Conservation (phyloP, 2,888 invertebrate genomes). For the Eupithecia inturbata region DNA sequence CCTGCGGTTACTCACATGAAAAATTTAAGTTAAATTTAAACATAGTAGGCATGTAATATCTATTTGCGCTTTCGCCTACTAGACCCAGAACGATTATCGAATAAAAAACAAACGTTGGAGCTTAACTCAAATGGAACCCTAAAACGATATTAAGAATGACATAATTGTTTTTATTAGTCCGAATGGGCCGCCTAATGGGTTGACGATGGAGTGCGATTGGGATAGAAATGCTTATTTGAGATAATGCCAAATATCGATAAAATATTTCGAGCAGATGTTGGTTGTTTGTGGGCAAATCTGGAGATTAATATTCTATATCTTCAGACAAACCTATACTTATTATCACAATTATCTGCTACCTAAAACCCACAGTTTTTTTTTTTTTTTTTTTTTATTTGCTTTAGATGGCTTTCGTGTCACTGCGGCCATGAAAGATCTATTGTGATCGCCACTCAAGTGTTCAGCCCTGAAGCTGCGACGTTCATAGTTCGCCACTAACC, state of each 20-base stretch:
- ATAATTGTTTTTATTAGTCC: constrained; percentile 41
- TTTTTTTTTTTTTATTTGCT: no score
- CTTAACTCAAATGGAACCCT: not conserved
- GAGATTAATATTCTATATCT: no score
- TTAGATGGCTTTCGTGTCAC: no score
- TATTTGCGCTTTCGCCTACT: not conserved
- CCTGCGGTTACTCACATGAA: not conserved
- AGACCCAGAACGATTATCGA: not conserved
- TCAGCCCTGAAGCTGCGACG: no score
- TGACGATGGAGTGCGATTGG: constrained; percentile 17
- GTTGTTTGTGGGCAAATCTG: not conserved
- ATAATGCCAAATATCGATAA: not conserved
- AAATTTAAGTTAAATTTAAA: not conserved
- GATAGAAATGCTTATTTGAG: constrained; percentile 11
- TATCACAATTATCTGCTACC: no score
- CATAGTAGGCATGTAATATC: not conserved
- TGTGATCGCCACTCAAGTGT: no score
- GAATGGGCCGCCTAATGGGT: constrained; percentile 39
- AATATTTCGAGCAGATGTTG: not conserved
- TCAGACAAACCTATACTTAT: no score
- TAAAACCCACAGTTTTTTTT: no score
- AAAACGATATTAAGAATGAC: constrained; percentile 17
- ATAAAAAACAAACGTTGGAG: not conserved
- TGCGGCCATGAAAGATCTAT: no score
- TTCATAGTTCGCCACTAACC: no score